Conservation (phyloP, 2,113 vertebrate species). For the Brachyhypopomus occidentalis region DNA sequence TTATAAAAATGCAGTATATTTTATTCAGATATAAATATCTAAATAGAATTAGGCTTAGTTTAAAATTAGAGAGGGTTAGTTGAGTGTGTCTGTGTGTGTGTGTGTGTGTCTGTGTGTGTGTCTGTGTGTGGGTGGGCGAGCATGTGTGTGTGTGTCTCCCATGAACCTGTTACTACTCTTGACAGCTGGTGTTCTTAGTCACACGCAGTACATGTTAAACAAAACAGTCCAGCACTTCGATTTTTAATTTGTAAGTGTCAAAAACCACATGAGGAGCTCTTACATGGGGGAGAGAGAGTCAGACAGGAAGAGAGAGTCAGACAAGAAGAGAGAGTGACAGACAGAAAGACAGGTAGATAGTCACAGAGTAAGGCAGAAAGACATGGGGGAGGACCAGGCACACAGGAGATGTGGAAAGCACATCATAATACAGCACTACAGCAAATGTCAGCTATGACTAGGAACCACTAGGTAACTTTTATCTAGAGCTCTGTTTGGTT, state of each 20-base stretch:
- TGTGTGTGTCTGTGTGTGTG: conserved; percentile 7
- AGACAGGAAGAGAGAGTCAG: not conserved
- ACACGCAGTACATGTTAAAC: not conserved
- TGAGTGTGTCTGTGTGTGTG: not conserved
- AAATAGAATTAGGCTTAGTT: not conserved
- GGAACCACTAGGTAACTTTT: conserved; percentile 1
- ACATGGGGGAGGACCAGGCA: not conserved
- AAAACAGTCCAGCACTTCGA: not conserved
- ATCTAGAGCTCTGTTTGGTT: not conserved
- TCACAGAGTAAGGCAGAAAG: conserved; percentile 30
- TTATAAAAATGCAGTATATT: too few relatives aligned
- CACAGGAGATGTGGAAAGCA: not conserved
- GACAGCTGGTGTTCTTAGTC: conserved; percentile 52
- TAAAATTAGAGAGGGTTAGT: too few relatives aligned
- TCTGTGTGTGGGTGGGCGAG: not conserved
- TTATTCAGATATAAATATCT: too few relatives aligned
- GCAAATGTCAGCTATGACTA: conserved; percentile 17
- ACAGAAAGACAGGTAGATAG: conserved; percentile 42
- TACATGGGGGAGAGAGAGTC: too few relatives aligned
- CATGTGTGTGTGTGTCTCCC: conserved; percentile 1
- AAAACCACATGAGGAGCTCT: not conserved
- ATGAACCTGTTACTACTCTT: conserved; percentile 50
- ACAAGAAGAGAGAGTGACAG: conserved; percentile 56
- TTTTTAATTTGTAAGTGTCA: not conserved
- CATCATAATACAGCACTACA: conserved; percentile 10